phyloP scores from a whole-genome alignment of 2,113 vertebrate genomes.

The Promerops cafer region DNA sequence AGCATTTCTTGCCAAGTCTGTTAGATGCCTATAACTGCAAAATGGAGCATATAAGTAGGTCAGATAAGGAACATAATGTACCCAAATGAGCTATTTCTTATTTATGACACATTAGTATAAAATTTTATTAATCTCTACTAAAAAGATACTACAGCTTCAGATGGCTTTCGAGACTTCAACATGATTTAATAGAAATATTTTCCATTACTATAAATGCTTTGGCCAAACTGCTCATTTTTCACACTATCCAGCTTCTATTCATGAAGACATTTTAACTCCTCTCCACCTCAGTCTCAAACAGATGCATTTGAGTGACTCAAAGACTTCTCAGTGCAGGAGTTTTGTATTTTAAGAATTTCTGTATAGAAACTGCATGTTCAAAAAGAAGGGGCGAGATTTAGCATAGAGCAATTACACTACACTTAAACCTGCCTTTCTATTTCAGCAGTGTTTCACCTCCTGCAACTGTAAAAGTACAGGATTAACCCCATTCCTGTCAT shows the following conservation, averaged over 20 bases:
- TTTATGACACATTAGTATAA: background rate
- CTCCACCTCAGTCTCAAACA: background rate
- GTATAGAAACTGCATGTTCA: background rate
- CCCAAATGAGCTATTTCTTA: background rate
- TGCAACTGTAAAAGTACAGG: background rate
- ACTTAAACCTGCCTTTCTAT: background rate
- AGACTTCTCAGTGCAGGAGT: background rate
- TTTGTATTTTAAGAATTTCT: background rate
- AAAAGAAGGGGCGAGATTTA: background rate
- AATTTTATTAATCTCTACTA: background rate
- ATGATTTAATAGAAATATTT: constrained; percentile 35
- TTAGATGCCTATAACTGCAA: background rate
- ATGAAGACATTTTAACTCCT: background rate
- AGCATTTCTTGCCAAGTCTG: background rate
- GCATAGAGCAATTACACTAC: background rate
- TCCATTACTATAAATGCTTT: constrained; percentile 21
- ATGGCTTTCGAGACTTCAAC: background rate
- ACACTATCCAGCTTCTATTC: background rate
- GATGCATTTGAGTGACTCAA: background rate
- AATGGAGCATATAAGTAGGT: background rate
- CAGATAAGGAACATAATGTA: constrained; percentile 31
- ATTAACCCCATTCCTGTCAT: background rate
- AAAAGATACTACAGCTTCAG: background rate
- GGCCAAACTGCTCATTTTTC: constrained; percentile 14
- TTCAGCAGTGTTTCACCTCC: background rate